These are phyloP conservation scores for Acrossocheilus fasciatus DNA, from an alignment of 2,797 vertebrate species.

Conservation along the genomic window DNA sequence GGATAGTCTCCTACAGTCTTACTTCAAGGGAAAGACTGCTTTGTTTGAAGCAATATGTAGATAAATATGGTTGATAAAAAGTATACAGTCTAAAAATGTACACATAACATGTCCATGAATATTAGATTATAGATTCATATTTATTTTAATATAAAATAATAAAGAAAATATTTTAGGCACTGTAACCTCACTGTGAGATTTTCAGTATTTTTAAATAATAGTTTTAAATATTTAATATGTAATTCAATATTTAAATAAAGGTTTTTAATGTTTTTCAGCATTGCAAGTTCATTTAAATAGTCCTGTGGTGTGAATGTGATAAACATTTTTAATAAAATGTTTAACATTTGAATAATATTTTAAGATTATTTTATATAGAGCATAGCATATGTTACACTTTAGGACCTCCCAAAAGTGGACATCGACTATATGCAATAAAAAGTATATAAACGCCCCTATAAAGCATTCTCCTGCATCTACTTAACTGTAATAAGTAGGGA, in stretches of 20 bases:
- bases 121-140: too few species aligned
- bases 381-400: not conserved
- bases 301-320: not conserved
- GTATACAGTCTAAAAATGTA: too few species aligned
- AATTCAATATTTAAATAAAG: not conserved
- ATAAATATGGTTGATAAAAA: not conserved
- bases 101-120: too few species aligned
- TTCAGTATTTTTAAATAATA: not conserved
- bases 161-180: too few species aligned
- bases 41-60: not conserved
- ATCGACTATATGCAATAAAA: not conserved
- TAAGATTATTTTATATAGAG: not conserved
- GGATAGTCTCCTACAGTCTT: not conserved
- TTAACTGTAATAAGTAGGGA: slow-evolving; percentile 7
- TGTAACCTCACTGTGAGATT: not conserved
- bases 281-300: not conserved
- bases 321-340: not conserved
- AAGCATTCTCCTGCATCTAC: not conserved
- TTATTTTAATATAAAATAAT: too few species aligned
- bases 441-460: not conserved
- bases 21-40: not conserved
- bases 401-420: not conserved
- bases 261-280: not conserved
- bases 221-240: not conserved
- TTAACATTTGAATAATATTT: not conserved